Percentiles rank a stretch among this genome's conserved stretches.
Evolutionary conservation across 2,888 invertebrate species (phyloP).

Genomic region (Dyspetes luteomarginatus): DNA sequence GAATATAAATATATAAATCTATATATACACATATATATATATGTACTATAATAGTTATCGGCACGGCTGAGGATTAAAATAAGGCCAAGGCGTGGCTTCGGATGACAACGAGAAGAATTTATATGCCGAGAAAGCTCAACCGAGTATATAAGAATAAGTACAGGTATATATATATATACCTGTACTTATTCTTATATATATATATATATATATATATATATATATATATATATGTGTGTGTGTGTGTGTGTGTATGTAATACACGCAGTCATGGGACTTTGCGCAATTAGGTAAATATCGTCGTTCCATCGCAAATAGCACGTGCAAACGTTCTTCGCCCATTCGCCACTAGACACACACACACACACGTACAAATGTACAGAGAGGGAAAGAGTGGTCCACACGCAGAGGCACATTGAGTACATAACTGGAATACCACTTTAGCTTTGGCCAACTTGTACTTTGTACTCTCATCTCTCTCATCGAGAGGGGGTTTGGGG

Average conservation of each 20-base stretch:
- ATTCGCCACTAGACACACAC: neutral
- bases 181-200: too few relatives aligned
- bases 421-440: too few relatives aligned
- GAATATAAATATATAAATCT: neutral
- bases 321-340: conserved; percentile 23
- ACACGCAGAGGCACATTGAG: too few relatives aligned
- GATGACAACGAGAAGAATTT: conserved; percentile 68
- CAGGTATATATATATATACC: neutral
- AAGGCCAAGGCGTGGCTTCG: conserved; percentile 66
- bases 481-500: too few relatives aligned
- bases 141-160: neutral
- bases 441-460: conserved; percentile 5
- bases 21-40: conserved; percentile 2
- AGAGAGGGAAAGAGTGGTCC: neutral
- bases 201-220: neutral
- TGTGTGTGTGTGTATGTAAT: too few relatives aligned
- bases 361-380: neutral
- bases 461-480: neutral
- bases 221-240: neutral
- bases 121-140: conserved; percentile 42
- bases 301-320: conserved; percentile 62
- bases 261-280: conserved; percentile 63
- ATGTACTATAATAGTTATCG: conserved; percentile 34
- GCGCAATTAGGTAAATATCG: conserved; percentile 69
- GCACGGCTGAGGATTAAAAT: conserved; percentile 53